Evolutionary conservation across 2,888 invertebrate genomes (phyloP).

Genomic region (Andrena praecox): DNA sequence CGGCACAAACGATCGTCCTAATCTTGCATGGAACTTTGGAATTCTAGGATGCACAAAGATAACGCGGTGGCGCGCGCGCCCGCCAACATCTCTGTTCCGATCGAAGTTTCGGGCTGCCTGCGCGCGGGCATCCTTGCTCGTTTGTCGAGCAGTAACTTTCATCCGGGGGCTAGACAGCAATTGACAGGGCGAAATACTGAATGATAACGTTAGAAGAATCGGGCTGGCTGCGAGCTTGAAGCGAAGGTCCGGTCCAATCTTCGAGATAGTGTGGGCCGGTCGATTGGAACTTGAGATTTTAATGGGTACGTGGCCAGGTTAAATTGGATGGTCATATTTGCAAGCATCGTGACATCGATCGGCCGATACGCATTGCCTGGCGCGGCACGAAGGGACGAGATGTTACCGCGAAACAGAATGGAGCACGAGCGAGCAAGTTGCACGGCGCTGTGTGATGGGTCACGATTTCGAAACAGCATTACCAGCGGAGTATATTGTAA

Average conservation of each 20-base stretch:
- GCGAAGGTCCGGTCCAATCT: not conserved
- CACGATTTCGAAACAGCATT: constrained; percentile 56
- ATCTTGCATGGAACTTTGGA: constrained; percentile 51
- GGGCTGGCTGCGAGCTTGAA: too few species aligned
- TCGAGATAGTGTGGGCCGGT: not conserved
- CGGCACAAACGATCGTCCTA: constrained; percentile 60
- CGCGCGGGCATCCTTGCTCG: not conserved
- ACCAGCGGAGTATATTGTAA: constrained; percentile 42
- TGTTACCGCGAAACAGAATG: constrained; percentile 40
- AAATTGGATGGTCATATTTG: constrained; percentile 33
- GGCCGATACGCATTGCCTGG: constrained; percentile 27
- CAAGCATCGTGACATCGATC: constrained; percentile 45
- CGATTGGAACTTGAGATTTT: not conserved
- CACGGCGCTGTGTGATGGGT: constrained; percentile 34
- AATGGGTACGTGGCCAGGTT: constrained; percentile 3
- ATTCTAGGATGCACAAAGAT: constrained; percentile 49
- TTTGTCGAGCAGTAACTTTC: not conserved
- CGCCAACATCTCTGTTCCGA: constrained; percentile 26
- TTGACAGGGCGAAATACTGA: not conserved
- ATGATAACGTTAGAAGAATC: not conserved
- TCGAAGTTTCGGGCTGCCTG: constrained; percentile 9
- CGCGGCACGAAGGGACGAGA: constrained; percentile 26
- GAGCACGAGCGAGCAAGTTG: constrained; percentile 41
- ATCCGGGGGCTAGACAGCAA: not conserved
- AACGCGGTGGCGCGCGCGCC: constrained; percentile 2